Percentiles rank a stretch among this genome's conserved stretches.
These are phyloP conservation scores for Nephrotoma appendiculata DNA, from an alignment of 2,888 invertebrate genomes.

Conservation along the genomic window DNA sequence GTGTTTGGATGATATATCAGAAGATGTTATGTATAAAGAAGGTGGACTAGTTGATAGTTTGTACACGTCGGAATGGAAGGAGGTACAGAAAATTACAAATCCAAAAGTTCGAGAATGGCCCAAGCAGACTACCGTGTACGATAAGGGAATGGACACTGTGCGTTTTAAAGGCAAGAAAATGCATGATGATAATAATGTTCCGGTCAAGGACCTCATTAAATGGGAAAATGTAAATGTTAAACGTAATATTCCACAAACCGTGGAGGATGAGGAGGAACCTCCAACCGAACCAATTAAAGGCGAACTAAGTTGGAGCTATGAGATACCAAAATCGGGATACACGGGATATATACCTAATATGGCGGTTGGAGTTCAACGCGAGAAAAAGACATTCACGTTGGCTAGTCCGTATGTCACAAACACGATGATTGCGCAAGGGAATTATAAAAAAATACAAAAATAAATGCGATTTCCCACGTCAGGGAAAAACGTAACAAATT, in stretches of 20 bases:
- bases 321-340: background rate
- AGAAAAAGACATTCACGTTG: background rate
- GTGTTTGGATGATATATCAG: conserved; percentile 13
- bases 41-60: conserved; percentile 13
- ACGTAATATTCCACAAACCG: background rate
- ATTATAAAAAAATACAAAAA: background rate
- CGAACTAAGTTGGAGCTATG: background rate
- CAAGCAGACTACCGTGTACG: background rate
- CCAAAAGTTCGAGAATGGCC: background rate
- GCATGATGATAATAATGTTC: background rate
- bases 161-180: background rate
- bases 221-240: conserved; percentile 12
- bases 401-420: background rate
- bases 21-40: conserved; percentile 7
- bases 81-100: conserved; percentile 7
- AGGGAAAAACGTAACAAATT: background rate
- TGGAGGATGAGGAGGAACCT: background rate
- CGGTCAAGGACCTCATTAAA: conserved; percentile 6
- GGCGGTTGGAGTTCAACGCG: background rate
- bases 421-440: background rate
- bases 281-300: background rate
- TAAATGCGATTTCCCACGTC: background rate
- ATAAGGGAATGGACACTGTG: background rate
- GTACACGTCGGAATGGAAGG: conserved; percentile 16
- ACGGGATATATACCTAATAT: background rate